These are phyloP conservation scores for Congeria kusceri DNA, from an alignment of 2,888 invertebrate genomes.

Conservation along the genomic window DNA sequence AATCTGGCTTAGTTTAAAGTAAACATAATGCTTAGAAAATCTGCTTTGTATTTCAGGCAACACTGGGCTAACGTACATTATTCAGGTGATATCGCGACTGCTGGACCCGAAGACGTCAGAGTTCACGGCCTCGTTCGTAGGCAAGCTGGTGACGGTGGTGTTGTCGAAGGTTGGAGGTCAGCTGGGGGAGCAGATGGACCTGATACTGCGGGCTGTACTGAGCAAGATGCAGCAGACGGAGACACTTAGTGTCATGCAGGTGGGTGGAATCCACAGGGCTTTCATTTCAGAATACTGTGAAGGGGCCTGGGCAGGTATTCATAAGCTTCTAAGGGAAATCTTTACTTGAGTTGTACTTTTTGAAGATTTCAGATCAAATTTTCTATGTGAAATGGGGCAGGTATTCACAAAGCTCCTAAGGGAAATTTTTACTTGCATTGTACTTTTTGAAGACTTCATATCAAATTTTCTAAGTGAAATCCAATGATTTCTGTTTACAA, in stretches of 20 bases:
- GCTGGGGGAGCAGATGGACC: conserved; percentile 90
- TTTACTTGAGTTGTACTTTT: too few species aligned
- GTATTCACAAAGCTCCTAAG: too few species aligned
- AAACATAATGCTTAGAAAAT: not conserved
- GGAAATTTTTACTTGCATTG: too few species aligned
- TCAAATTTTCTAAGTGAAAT: too few species aligned
- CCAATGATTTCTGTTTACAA: too few species aligned
- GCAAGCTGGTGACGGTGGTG: conserved; percentile 89
- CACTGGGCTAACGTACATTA: conserved; percentile 88
- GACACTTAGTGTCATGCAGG: conserved; percentile 88
- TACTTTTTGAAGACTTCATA: too few species aligned
- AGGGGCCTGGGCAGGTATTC: too few species aligned
- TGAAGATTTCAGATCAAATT: too few species aligned
- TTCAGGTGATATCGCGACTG: conserved; percentile 89
- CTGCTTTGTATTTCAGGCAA: conserved; percentile 73
- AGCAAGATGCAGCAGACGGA: conserved; percentile 89
- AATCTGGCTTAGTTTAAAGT: too few species aligned
- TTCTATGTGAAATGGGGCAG: too few species aligned
- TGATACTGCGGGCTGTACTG: conserved; percentile 89
- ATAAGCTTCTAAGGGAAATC: too few species aligned
- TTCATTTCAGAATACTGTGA: too few species aligned
- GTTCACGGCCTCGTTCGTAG: conserved; percentile 90
- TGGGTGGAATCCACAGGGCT: conserved; percentile 53
- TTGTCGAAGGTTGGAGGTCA: conserved; percentile 89
- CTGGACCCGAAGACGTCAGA: conserved; percentile 90